Percentiles rank a stretch among this genome's conserved stretches.
Conservation (phyloP, 2,888 invertebrate species). For the Drosophila dives region DNA sequence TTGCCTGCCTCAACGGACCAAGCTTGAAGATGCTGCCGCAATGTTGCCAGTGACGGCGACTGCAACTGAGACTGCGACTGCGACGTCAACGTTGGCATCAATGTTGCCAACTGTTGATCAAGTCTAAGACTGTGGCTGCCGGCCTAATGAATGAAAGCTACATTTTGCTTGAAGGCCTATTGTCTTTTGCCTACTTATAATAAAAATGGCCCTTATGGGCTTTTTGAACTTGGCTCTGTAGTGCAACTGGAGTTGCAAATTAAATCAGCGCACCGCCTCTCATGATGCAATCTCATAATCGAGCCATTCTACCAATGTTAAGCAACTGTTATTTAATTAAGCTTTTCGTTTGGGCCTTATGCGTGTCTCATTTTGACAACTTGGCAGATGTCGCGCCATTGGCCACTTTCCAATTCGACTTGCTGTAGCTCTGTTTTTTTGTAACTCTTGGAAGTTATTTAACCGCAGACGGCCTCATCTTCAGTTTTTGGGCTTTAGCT, state of each 20-base stretch:
- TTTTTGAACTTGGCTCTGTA: constrained; percentile 70
- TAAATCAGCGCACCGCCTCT: constrained; percentile 26
- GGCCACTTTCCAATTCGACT: constrained; percentile 48
- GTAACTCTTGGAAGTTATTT: constrained; percentile 50
- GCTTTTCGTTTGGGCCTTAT: constrained; percentile 43
- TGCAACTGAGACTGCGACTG: constrained; percentile 16
- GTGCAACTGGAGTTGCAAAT: constrained; percentile 57
- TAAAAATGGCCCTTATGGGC: constrained; percentile 58
- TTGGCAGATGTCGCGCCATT: constrained; percentile 38
- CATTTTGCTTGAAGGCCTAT: constrained; percentile 23
- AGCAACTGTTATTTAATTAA: constrained; percentile 50
- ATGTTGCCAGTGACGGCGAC: constrained; percentile 58
- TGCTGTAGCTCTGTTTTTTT: constrained; percentile 41
- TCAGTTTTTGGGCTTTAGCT: constrained; percentile 19
- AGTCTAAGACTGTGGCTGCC: constrained; percentile 40
- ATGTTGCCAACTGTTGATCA: constrained; percentile 66
- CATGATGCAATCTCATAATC: constrained; percentile 57
- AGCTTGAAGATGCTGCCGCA: constrained; percentile 62
- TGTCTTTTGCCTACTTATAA: constrained; percentile 26
- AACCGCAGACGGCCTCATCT: constrained; percentile 48
- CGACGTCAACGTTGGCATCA: constrained; percentile 46
- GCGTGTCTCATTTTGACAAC: constrained; percentile 50
- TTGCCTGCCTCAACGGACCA: constrained; percentile 51
- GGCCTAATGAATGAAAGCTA: constrained; percentile 73
- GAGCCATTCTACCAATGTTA: constrained; percentile 48